These are phyloP conservation scores for Stratiolaelaps scimitus DNA, from an alignment of 1,140 invertebrate species.

Conservation along the genomic window DNA sequence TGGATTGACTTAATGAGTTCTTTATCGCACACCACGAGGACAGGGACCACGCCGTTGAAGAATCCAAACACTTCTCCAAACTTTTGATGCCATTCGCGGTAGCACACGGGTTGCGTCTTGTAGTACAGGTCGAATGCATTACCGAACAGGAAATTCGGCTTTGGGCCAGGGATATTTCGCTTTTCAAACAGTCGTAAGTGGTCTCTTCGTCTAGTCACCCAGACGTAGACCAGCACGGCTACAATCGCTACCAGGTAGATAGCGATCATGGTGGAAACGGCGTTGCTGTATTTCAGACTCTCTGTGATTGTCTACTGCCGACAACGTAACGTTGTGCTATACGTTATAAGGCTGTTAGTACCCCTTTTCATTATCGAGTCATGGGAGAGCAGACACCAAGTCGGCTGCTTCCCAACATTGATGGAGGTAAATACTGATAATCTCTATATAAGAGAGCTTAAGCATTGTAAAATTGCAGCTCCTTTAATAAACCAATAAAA, in stretches of 20 bases:
- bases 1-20: conserved; percentile 40
- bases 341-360: too few relatives aligned
- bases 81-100: conserved; percentile 37
- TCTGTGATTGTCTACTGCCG: too few relatives aligned
- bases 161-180: conserved; percentile 38
- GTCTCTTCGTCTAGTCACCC: conserved; percentile 30
- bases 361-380: too few relatives aligned
- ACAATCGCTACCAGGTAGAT: not conserved
- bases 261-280: too few relatives aligned
- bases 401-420: too few relatives aligned
- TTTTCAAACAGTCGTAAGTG: conserved; percentile 35
- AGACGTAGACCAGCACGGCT: not conserved
- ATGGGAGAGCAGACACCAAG: too few relatives aligned
- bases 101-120: conserved; percentile 35
- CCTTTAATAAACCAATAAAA: too few relatives aligned
- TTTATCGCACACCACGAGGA: conserved; percentile 39
- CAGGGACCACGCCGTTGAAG: conserved; percentile 39
- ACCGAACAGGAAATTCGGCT: conserved; percentile 39
- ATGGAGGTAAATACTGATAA: too few relatives aligned
- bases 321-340: too few relatives aligned
- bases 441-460: too few relatives aligned
- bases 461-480: too few relatives aligned
- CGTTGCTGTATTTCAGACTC: too few relatives aligned
- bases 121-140: conserved; percentile 37
- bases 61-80: conserved; percentile 41